phyloP scores from a whole-genome alignment of 2,113 vertebrate genomes.

The Cyprinodon tularosa region DNA sequence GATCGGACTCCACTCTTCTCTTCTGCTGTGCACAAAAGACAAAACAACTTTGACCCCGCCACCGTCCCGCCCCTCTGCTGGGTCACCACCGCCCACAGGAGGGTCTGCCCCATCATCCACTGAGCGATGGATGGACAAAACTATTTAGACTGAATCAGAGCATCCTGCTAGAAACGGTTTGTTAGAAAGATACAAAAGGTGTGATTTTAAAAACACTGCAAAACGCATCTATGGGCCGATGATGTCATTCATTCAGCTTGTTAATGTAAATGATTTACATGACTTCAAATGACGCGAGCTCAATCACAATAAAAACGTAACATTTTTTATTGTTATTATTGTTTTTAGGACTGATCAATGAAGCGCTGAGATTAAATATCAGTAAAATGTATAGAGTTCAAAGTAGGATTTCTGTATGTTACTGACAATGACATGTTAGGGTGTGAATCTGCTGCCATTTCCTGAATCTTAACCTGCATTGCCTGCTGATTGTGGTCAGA shows the following conservation, averaged over 20 bases:
- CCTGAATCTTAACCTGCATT: no score
- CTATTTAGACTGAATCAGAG: neutral
- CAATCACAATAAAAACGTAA: neutral
- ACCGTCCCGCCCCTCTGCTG: constrained; percentile 46
- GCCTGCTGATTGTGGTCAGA: no score
- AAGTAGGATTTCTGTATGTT: no score
- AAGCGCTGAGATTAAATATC: no score
- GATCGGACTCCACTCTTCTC: constrained; percentile 81
- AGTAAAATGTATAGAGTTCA: no score
- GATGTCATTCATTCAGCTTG: neutral
- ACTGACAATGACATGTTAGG: no score
- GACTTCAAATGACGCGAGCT: neutral
- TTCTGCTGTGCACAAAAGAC: constrained; percentile 78
- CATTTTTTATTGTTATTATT: no score
- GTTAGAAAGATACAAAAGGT: neutral
- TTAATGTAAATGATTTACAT: neutral
- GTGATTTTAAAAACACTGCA: neutral
- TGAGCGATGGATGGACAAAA: neutral
- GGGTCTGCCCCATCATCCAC: neutral
- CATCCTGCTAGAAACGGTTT: neutral
- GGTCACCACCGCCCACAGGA: constrained; percentile 15
- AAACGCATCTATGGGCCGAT: neutral
- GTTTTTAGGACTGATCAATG: no score
- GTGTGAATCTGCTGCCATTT: no score
- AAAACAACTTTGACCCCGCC: constrained; percentile 71